A percentile compares a stretch with the other conserved stretches of the same genome.
phyloP scores from a whole-genome alignment of 2,797 vertebrate species.

The Crenuchus spilurus region DNA sequence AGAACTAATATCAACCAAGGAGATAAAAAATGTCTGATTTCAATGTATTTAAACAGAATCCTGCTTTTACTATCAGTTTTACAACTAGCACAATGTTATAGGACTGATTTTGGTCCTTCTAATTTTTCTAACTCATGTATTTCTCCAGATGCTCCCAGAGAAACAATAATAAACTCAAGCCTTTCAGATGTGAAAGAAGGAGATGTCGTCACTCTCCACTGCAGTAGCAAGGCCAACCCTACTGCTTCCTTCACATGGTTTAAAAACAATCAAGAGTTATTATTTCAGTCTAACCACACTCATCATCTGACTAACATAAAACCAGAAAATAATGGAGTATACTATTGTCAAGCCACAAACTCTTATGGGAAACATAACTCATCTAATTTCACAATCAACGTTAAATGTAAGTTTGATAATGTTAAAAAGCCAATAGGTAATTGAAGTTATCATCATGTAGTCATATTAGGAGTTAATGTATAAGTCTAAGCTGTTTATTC shows the following conservation, averaged over 20 bases:
- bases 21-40: no score
- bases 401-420: slow-evolving; percentile 64
- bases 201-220: slow-evolving; percentile 52
- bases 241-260: slow-evolving; percentile 49
- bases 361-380: fast-evolving
- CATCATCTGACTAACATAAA: not conserved
- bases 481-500: no score
- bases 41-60: no score
- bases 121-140: not conserved
- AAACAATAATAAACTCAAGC: fast-evolving
- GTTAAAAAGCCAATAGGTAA: not conserved
- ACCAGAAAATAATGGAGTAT: slow-evolving; percentile 47
- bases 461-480: not conserved
- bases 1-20: no score
- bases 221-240: slow-evolving; percentile 59
- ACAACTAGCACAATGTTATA: not conserved
- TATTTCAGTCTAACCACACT: fast-evolving
- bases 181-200: fast-evolving
- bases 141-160: slow-evolving; percentile 63
- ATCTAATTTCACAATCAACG: not conserved
- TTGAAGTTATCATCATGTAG: not conserved
- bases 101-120: not conserved
- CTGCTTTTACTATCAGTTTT: no score
- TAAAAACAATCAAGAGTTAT: not conserved
- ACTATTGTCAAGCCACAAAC: slow-evolving; percentile 62